Conservation (phyloP, 2,797 vertebrate species). For the Buceros bicornis region DNA sequence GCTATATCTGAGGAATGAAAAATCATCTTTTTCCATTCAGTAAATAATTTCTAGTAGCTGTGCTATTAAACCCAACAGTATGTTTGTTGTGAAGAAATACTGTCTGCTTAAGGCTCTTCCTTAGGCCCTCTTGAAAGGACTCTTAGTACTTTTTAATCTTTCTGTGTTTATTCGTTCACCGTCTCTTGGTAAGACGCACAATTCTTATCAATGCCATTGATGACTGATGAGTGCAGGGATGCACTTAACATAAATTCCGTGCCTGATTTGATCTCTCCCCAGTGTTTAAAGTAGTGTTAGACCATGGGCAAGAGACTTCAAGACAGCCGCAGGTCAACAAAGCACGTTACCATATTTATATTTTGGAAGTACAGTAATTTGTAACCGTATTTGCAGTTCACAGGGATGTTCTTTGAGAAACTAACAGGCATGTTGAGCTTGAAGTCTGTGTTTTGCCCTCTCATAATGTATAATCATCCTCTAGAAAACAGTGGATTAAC, state of each 20-base stretch:
- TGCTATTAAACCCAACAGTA: neutral
- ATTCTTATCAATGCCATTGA: neutral
- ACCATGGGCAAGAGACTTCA: neutral
- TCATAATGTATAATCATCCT: neutral
- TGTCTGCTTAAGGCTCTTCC: neutral
- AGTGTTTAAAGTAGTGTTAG: neutral
- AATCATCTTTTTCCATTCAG: neutral
- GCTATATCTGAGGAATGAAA: neutral
- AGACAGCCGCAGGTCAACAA: neutral
- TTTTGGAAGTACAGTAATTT: neutral
- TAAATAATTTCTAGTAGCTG: neutral
- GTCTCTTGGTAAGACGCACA: neutral
- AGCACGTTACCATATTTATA: neutral
- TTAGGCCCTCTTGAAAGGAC: neutral
- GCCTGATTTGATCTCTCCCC: neutral
- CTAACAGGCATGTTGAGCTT: neutral
- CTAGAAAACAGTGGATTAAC: neutral
- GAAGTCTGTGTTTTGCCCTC: neutral
- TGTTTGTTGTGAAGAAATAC: neutral
- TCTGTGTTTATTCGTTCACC: neutral
- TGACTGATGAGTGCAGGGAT: neutral
- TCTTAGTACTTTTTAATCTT: neutral
- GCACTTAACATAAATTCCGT: neutral
- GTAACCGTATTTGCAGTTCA: neutral
- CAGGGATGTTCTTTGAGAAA: neutral